phyloP scores from a whole-genome alignment of 2,888 invertebrate genomes.

The Trichogramma dendrolimi region DNA sequence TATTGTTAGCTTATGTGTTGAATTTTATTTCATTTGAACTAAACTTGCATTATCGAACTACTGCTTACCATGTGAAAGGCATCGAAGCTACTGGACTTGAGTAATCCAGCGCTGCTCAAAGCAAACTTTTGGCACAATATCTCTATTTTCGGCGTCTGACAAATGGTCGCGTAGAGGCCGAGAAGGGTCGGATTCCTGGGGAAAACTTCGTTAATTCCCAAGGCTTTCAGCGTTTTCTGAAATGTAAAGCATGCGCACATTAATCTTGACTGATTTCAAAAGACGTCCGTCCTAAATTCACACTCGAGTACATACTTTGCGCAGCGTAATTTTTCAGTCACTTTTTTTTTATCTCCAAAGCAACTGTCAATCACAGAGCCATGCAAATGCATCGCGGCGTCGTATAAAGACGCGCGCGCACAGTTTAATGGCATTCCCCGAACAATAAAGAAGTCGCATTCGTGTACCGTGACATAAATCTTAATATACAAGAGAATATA shows the following conservation, averaged over 20 bases:
- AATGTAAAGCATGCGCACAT: slow-evolving; percentile 6
- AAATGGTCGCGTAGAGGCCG: slow-evolving; percentile 33
- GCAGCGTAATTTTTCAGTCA: no score
- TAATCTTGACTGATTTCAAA: no score
- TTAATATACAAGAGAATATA: not conserved
- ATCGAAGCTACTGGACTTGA: slow-evolving; percentile 37
- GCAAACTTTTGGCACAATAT: slow-evolving; percentile 34
- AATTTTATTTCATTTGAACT: slow-evolving; percentile 1
- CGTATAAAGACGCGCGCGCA: no score
- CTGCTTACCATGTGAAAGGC: slow-evolving; percentile 22
- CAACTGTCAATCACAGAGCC: no score
- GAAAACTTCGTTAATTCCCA: slow-evolving; percentile 38
- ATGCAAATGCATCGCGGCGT: no score
- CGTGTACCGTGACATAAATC: not conserved
- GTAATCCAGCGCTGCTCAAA: slow-evolving; percentile 35
- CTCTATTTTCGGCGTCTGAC: slow-evolving; percentile 34
- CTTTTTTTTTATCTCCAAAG: no score
- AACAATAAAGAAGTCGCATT: not conserved
- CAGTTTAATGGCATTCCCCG: not conserved
- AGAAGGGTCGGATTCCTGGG: slow-evolving; percentile 34
- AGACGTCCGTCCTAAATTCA: no score
- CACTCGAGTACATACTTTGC: no score
- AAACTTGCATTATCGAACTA: not conserved
- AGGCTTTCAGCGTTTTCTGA: slow-evolving; percentile 37
- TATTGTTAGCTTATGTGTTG: not conserved